Percentiles rank a stretch among this genome's conserved stretches.
These are phyloP conservation scores for Athetis lepigone DNA, from an alignment of 2,888 invertebrate species.

Conservation along the genomic window DNA sequence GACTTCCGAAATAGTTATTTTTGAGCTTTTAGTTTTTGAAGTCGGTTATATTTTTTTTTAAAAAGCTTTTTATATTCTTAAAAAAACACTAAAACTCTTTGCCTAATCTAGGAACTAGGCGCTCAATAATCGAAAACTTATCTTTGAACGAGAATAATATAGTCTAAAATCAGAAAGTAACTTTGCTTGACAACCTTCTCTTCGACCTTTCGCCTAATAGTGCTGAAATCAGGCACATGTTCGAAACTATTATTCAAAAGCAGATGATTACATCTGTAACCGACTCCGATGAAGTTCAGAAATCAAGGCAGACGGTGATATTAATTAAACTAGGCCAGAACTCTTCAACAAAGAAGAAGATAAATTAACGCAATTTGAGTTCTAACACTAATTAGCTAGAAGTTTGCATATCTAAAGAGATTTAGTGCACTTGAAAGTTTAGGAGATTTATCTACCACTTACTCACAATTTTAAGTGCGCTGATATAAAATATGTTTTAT, in stretches of 20 bases:
- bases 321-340: slow-evolving; percentile 33
- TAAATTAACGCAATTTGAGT: slow-evolving; percentile 52
- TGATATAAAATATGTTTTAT: background rate
- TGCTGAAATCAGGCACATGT: background rate
- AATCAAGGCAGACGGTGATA: slow-evolving; percentile 31
- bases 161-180: no score
- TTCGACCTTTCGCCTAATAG: background rate
- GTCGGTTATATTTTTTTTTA: no score
- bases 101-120: no score
- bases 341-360: slow-evolving; percentile 48
- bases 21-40: no score
- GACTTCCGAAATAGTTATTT: no score
- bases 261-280: background rate
- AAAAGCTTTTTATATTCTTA: no score
- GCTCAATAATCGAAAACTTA: no score
- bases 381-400: slow-evolving; percentile 52
- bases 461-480: slow-evolving; percentile 22
- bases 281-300: slow-evolving; percentile 23
- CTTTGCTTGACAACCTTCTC: no score
- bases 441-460: slow-evolving; percentile 34
- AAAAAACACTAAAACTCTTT: no score
- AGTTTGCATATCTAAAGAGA: slow-evolving; percentile 54
- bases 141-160: background rate
- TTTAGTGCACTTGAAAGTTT: slow-evolving; percentile 52
- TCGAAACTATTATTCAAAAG: background rate